Evolutionary conservation across 2,113 vertebrate genomes (phyloP), one percentile per base, ranked within the genome.

Genomic region (Vidua chalybeata): DNA sequence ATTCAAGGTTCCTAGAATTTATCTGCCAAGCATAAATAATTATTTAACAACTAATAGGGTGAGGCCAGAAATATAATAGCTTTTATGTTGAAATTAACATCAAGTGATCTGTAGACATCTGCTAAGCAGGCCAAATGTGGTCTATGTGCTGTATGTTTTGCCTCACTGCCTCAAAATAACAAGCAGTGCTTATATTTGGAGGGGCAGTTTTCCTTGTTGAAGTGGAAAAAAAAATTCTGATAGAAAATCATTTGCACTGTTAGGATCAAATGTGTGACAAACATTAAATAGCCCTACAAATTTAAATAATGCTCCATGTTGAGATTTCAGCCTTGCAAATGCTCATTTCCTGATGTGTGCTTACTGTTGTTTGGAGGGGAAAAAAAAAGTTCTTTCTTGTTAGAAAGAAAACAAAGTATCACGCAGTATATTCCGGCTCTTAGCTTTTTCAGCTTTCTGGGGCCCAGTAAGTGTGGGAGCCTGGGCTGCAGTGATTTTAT

Each of bases 141-240:
- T 92, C 87, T 95, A 15, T 75, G 77, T 95, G 94, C 92, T 96
- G 78, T 67, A 76, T 96, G 97, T 96, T 97, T 97, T 98, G 97
- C 97, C 95, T 97, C 97, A 97, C 93, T 98, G 97, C 96, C 89
- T 97, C 97, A 97, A 97, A 97, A 97, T 98, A 98, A 98, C 97
- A 97, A 98, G 97, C 96, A 77, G 33, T 39, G 66, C 95, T 92
- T 95, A 61, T 90, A 95, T 97, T 91, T 97, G 93, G 78, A 96
- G 93, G 88, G 76, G 92, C 92, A 79, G 92, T 95, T 96, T 95
- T 95, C 90, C 92, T 92, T 95, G 95, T 88, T 96, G 96, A 91
- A 95, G 93, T 81, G 74, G 96, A 92, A 95, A 90, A 83, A 93
- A 94, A 93, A 62, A 45, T 51, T 93, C 69, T 52, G 88, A 96